Evolutionary conservation across 2,888 invertebrate species (phyloP).

Genomic region (Priocnemis perturbator): DNA sequence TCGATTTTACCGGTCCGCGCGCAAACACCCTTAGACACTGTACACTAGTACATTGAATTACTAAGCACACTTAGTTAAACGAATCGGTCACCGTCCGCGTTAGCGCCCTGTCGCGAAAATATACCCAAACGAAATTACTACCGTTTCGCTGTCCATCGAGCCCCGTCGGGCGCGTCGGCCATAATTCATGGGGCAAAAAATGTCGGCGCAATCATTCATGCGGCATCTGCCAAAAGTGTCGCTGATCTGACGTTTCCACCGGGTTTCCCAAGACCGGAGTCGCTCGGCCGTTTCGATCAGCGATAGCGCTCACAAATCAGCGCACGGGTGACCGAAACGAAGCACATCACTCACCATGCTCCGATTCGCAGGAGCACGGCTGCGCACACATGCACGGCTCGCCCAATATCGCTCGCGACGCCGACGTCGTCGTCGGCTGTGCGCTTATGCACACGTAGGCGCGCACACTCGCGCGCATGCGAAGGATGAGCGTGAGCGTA

Average conservation of each 20-base stretch:
- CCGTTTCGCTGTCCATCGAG: no score
- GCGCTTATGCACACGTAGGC: no score
- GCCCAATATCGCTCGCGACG: no score
- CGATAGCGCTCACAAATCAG: conserved; percentile 51
- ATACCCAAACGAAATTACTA: neutral
- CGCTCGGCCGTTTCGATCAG: conserved; percentile 31
- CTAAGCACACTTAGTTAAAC: no score
- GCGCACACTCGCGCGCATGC: no score
- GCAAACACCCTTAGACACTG: no score
- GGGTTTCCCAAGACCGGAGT: conserved; percentile 45
- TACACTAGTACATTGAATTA: no score
- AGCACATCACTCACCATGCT: conserved; percentile 45
- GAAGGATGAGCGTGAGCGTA: conserved; percentile 1
- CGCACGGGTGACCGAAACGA: conserved; percentile 50
- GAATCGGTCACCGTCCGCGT: conserved; percentile 12
- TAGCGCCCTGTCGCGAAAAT: conserved; percentile 14
- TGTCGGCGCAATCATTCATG: no score
- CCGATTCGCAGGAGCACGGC: conserved; percentile 33
- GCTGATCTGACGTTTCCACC: neutral
- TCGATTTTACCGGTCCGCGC: no score
- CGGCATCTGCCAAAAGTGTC: conserved; percentile 4
- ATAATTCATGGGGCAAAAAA: no score
- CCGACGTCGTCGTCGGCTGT: no score
- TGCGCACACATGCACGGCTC: neutral
- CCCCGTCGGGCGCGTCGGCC: no score